Evolutionary conservation across 2,888 invertebrate genomes (phyloP).

Genomic region (Metopia argyrocephala): DNA sequence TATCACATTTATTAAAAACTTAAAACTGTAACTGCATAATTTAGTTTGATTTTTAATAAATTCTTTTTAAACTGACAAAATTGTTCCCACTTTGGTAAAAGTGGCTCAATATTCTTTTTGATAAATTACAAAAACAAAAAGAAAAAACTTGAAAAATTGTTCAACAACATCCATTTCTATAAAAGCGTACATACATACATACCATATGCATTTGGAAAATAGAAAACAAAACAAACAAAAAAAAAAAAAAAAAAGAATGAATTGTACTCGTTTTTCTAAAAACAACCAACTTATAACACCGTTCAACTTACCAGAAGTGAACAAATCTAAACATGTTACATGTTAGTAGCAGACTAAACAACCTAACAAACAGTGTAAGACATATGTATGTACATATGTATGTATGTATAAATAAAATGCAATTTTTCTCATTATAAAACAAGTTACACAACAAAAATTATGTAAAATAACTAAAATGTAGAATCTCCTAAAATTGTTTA

Average conservation of each 20-base stretch:
- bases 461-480: conserved; percentile 60
- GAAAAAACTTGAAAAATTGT: neutral
- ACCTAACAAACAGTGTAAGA: conserved; percentile 38
- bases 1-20: too few species aligned
- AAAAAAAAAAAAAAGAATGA: too few species aligned
- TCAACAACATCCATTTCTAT: too few species aligned
- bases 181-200: too few species aligned
- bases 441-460: conserved; percentile 74
- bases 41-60: conserved; percentile 29
- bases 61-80: neutral
- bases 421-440: conserved; percentile 73
- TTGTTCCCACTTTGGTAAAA: conserved; percentile 29
- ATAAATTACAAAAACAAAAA: too few species aligned
- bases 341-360: conserved; percentile 52
- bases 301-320: conserved; percentile 3
- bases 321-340: conserved; percentile 46
- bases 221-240: too few species aligned
- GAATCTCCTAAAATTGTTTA: conserved; percentile 34
- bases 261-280: too few species aligned
- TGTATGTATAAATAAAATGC: too few species aligned
- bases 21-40: too few species aligned
- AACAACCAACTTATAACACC: neutral
- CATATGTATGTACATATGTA: conserved; percentile 28
- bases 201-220: too few species aligned
- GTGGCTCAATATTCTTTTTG: conserved; percentile 27